Percentiles rank a stretch among this genome's conserved stretches.
Evolutionary conservation across 2,888 invertebrate species (phyloP).

Genomic region (Sphecodes monilicornis): DNA sequence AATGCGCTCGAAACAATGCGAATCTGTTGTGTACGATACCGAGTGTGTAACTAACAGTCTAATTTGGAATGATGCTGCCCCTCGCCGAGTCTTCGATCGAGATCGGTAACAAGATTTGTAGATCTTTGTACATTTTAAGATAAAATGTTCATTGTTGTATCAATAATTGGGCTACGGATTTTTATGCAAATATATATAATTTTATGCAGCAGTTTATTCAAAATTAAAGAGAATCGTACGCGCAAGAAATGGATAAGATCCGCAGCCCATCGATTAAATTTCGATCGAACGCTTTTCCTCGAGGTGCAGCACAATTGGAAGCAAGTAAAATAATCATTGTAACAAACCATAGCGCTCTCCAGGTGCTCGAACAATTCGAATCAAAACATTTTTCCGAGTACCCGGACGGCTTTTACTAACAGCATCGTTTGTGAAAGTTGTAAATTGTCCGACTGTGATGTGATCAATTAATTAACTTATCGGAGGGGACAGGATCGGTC

Average conservation of each 20-base stretch:
- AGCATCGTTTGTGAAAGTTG: conserved; percentile 6
- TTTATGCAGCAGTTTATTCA: not conserved
- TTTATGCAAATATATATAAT: not conserved
- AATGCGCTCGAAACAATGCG: not conserved
- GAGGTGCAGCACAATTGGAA: not conserved
- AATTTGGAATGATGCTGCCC: not conserved
- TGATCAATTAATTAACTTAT: conserved; percentile 19
- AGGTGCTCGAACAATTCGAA: not conserved
- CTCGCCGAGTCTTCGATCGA: not conserved
- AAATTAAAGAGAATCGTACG: not conserved
- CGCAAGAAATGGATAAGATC: not conserved
- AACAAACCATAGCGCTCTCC: not conserved
- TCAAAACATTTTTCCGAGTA: not conserved
- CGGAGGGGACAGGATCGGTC: conserved; percentile 7
- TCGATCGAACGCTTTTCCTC: not conserved
- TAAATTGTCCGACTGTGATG: not conserved
- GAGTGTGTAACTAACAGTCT: conserved; percentile 45
- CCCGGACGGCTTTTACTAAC: not conserved
- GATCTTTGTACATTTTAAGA: not conserved
- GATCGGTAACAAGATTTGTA: not conserved
- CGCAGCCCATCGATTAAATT: not conserved
- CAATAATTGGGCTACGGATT: not conserved
- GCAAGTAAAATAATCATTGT: not conserved
- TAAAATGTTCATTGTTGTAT: no score
- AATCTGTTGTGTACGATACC: not conserved